Conservation (phyloP, 2,113 vertebrate genomes). For the Scortum barcoo region DNA sequence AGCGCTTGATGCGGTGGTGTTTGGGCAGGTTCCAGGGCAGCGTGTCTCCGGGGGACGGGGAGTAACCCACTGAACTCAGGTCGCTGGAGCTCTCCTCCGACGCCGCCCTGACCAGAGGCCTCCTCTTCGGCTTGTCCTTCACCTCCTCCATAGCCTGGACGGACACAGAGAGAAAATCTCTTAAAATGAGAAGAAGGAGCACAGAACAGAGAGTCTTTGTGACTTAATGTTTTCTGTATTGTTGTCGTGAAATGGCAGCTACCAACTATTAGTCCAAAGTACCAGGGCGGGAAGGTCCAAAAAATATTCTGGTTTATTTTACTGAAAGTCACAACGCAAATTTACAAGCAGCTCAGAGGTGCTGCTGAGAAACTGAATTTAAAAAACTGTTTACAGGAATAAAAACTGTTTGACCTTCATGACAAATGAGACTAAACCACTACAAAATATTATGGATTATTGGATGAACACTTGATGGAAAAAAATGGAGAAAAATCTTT, state of each 20-base stretch:
- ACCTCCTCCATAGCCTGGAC: conserved; percentile 81
- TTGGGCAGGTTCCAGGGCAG: conserved; percentile 95
- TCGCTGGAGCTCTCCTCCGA: conserved; percentile 86
- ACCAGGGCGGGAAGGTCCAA: not conserved
- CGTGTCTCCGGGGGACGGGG: conserved; percentile 89
- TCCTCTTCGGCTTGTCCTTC: conserved; percentile 69
- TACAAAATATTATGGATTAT: not conserved
- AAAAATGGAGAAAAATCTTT: not conserved
- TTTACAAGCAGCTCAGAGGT: not conserved
- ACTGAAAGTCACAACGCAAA: not conserved
- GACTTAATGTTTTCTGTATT: not conserved
- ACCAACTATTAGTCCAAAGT: not conserved
- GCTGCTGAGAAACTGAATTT: not conserved
- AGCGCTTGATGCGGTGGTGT: conserved; percentile 90
- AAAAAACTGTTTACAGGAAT: not conserved
- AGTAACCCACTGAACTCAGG: conserved; percentile 62
- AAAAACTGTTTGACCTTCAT: not conserved
- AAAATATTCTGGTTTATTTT: not conserved
- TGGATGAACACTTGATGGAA: not conserved
- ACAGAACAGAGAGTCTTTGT: not conserved
- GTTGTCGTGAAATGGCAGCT: not conserved
- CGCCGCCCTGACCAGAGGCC: conserved; percentile 79
- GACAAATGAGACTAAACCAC: not conserved
- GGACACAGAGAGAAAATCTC: not conserved
- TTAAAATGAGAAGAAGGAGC: not conserved